A percentile compares a stretch with the other conserved stretches of the same genome.
phyloP scores from a whole-genome alignment of 2,797 vertebrate species.

The Eulemur coronatus region DNA sequence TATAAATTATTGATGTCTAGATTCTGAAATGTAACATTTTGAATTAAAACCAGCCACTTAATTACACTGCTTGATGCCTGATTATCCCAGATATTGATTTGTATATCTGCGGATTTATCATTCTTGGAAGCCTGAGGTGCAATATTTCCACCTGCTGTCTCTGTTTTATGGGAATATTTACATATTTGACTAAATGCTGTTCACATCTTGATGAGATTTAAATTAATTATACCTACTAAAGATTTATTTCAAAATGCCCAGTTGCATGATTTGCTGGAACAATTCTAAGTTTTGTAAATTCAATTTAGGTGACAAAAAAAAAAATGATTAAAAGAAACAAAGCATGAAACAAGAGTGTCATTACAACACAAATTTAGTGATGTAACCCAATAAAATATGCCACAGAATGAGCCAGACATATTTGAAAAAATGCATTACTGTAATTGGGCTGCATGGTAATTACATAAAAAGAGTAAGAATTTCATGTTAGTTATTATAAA shows the following conservation, averaged over 20 bases:
- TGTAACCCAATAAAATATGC: neutral
- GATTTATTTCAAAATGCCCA: neutral
- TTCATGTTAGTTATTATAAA: neutral
- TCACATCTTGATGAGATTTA: constrained; percentile 48
- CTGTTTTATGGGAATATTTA: constrained; percentile 21
- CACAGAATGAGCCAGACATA: neutral
- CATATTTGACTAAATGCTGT: constrained; percentile 18
- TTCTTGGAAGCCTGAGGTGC: constrained; percentile 2
- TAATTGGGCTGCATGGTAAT: neutral
- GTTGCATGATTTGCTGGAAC: neutral
- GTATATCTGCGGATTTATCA: constrained; percentile 17
- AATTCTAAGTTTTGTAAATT: constrained; percentile 26
- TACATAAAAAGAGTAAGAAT: neutral
- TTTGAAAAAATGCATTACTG: neutral
- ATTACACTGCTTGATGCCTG: neutral
- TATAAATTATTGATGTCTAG: neutral
- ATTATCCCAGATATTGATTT: constrained; percentile 28
- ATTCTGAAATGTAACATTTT: neutral
- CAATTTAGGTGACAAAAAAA: neutral
- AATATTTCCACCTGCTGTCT: constrained; percentile 37
- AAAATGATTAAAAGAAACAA: neutral
- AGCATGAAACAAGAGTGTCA: neutral
- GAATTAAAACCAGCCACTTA: constrained; percentile 42
- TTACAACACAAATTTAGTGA: neutral
- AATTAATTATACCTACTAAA: constrained; percentile 52